Conservation (phyloP, 2,888 invertebrate species). For the Gastrophysa polygoni region DNA sequence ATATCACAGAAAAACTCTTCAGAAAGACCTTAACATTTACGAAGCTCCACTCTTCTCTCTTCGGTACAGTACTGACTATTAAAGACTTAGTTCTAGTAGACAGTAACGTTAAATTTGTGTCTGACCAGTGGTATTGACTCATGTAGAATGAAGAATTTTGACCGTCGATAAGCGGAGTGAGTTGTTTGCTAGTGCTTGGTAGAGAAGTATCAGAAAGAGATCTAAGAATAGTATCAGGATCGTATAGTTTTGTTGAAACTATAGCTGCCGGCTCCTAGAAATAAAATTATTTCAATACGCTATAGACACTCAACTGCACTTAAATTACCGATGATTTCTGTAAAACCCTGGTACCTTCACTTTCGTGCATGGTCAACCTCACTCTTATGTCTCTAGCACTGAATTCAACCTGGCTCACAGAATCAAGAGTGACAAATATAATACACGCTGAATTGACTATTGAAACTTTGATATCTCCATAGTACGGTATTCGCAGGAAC, state of each 20-base stretch:
- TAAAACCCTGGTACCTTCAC: constrained; percentile 24
- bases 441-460: constrained; percentile 62
- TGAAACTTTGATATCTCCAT: constrained; percentile 65
- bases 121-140: constrained; percentile 19
- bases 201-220: constrained; percentile 29
- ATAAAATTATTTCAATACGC: background rate
- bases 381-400: constrained; percentile 81
- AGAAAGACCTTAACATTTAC: constrained; percentile 54
- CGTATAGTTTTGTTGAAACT: constrained; percentile 6
- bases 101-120: constrained; percentile 21
- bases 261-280: constrained; percentile 16
- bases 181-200: background rate
- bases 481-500: constrained; percentile 64
- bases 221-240: constrained; percentile 13
- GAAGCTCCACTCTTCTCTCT: constrained; percentile 36
- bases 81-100: constrained; percentile 32
- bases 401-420: constrained; percentile 74
- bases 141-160: background rate
- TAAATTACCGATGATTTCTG: constrained; percentile 17
- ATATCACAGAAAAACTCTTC: constrained; percentile 58
- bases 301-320: background rate
- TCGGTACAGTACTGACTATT: constrained; percentile 40
- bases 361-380: constrained; percentile 61
- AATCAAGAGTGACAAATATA: constrained; percentile 61
- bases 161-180: background rate